Conservation (phyloP, 2,113 vertebrate species). For the Tyto alba region DNA sequence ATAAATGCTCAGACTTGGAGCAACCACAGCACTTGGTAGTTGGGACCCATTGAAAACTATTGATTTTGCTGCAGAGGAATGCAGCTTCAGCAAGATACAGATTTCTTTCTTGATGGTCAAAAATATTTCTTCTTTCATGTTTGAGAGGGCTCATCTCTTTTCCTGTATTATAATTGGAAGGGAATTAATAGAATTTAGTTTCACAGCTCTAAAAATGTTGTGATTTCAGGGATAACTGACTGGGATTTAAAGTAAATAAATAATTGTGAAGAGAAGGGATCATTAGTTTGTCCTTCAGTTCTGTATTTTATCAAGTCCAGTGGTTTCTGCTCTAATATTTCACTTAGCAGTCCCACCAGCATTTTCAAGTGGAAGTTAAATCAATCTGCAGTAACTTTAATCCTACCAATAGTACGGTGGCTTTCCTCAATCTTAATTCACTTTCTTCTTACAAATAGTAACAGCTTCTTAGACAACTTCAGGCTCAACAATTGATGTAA, state of each 20-base stretch:
- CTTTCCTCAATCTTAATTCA: background rate
- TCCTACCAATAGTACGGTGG: background rate
- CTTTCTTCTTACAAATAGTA: background rate
- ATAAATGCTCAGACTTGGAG: background rate
- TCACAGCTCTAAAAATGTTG: background rate
- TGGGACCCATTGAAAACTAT: background rate
- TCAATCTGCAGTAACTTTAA: background rate
- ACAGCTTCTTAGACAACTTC: background rate
- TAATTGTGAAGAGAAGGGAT: background rate
- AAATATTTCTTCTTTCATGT: background rate
- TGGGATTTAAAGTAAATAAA: background rate
- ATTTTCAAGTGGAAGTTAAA: slow-evolving; percentile 5
- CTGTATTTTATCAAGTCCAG: background rate
- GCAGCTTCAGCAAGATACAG: background rate
- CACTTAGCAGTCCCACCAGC: background rate
- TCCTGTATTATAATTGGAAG: background rate
- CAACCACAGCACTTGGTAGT: background rate
- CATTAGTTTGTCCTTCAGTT: background rate
- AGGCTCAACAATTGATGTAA: background rate
- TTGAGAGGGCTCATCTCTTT: background rate
- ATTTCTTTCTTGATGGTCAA: background rate
- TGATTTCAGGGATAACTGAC: background rate
- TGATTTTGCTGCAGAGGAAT: background rate
- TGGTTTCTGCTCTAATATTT: background rate
- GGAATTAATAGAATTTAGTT: background rate